A percentile compares a stretch with the other conserved stretches of the same genome.
Conservation (phyloP, 2,888 invertebrate species). For the Brenthis hecate region DNA sequence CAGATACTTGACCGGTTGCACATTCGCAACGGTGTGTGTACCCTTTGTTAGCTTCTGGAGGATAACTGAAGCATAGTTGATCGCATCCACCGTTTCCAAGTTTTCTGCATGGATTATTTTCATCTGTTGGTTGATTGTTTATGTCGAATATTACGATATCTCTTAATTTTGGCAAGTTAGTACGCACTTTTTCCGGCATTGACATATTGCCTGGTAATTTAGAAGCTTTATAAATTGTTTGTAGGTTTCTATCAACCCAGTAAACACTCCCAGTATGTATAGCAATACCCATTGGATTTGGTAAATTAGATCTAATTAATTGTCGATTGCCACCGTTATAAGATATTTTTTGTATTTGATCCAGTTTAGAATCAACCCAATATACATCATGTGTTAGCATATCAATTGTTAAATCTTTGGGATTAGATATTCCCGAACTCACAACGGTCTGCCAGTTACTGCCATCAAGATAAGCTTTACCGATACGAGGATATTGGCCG, state of each 20-base stretch:
- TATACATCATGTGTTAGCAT: constrained; percentile 97
- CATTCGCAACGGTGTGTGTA: constrained; percentile 92
- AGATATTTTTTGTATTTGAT: constrained; percentile 96
- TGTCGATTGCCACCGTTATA: constrained; percentile 91
- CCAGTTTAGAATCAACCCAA: constrained; percentile 98
- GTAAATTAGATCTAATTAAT: constrained; percentile 92
- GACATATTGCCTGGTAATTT: constrained; percentile 89
- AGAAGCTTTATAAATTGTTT: constrained; percentile 90
- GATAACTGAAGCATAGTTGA: constrained; percentile 97
- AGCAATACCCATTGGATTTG: constrained; percentile 96
- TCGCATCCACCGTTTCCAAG: constrained; percentile 93
- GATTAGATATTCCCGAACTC: constrained; percentile 94
- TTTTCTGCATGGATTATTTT: constrained; percentile 90
- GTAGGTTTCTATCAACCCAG: constrained; percentile 97
- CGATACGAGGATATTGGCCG: constrained; percentile 97
- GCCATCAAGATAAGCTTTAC: constrained; percentile 94
- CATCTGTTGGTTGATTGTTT: constrained; percentile 92
- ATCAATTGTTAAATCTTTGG: constrained; percentile 95
- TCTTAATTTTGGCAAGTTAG: constrained; percentile 91
- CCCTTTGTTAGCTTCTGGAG: constrained; percentile 83
- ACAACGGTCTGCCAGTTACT: constrained; percentile 92
- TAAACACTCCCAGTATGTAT: constrained; percentile 92
- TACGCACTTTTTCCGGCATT: constrained; percentile 87
- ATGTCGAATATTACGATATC: constrained; percentile 96
- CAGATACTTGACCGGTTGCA: constrained; percentile 90